These are phyloP conservation scores for Tiliqua scincoides DNA, from an alignment of 2,113 vertebrate genomes.

Conservation along the genomic window DNA sequence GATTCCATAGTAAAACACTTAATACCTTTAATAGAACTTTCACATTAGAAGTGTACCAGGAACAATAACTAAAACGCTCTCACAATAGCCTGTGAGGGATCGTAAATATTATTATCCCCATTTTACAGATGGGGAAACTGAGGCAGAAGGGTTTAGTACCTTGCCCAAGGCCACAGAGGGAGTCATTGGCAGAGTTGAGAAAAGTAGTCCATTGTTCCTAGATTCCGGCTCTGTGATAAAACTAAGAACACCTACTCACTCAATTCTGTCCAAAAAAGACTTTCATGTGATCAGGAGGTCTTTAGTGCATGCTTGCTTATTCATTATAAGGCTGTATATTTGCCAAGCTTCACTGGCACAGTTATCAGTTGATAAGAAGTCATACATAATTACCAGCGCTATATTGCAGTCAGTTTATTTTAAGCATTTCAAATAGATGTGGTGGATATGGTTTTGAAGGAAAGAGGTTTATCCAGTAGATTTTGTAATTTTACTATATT, in stretches of 20 bases:
- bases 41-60: conserved; percentile 57
- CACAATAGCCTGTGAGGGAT: conserved; percentile 36
- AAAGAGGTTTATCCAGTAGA: not conserved
- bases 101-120: not conserved
- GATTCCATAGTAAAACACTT: conserved; percentile 51
- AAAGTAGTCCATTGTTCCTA: not conserved
- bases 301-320: conserved; percentile 21
- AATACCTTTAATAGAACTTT: conserved; percentile 56
- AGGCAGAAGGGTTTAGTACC: conserved; percentile 43
- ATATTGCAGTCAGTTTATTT: not conserved
- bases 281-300: conserved; percentile 44
- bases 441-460: fast-evolving
- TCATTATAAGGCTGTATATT: conserved; percentile 56
- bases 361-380: conserved; percentile 14
- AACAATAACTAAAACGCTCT: conserved; percentile 34
- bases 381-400: not conserved
- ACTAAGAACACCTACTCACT: not conserved
- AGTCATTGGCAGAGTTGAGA: conserved; percentile 5
- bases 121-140: conserved; percentile 43
- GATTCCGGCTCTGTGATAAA: not conserved
- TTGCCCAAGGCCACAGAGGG: conserved; percentile 22
- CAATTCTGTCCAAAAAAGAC: not conserved
- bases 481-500: not conserved
- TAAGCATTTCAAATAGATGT: not conserved
- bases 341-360: not conserved